Percentiles rank a stretch among this genome's conserved stretches.
phyloP scores from a whole-genome alignment of 2,888 invertebrate species.

The Drosophila ezoana region DNA sequence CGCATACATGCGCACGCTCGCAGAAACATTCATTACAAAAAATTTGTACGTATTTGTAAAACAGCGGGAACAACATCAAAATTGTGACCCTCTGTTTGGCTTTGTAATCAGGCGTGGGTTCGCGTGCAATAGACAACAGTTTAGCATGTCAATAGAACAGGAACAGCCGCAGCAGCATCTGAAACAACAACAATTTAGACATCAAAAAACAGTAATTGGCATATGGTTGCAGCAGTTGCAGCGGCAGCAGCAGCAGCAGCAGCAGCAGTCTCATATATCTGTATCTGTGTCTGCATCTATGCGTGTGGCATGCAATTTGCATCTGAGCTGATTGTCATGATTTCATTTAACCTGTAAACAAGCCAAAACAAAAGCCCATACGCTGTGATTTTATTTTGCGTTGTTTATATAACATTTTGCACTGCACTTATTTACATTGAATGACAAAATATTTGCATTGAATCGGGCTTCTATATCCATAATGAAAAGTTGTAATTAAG shows the following conservation, averaged over 20 bases:
- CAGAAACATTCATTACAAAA: slow-evolving; percentile 42
- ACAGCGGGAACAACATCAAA: slow-evolving; percentile 25
- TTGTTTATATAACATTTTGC: slow-evolving; percentile 45
- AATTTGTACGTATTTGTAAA: slow-evolving; percentile 65
- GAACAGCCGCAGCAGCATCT: slow-evolving; percentile 28
- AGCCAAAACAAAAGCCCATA: slow-evolving; percentile 40
- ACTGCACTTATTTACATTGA: slow-evolving; percentile 36
- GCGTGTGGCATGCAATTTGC: slow-evolving; percentile 60
- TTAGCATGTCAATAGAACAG: slow-evolving; percentile 38
- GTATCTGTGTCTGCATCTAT: slow-evolving; percentile 30
- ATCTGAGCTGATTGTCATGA: slow-evolving; percentile 62
- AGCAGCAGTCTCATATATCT: slow-evolving; percentile 17
- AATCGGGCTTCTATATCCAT: slow-evolving; percentile 13
- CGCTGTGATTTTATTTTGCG: slow-evolving; percentile 57
- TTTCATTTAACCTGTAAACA: slow-evolving; percentile 68
- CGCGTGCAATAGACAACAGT: slow-evolving; percentile 50
- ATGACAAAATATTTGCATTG: slow-evolving; percentile 48
- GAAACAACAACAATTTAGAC: slow-evolving; percentile 50
- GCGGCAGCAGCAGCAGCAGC: neutral
- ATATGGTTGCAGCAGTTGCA: slow-evolving; percentile 20
- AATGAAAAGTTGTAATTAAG: slow-evolving; percentile 57
- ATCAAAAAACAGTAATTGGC: slow-evolving; percentile 70
- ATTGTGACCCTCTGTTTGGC: slow-evolving; percentile 30
- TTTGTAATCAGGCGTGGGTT: slow-evolving; percentile 39
- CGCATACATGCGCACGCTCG: slow-evolving; percentile 24